These are phyloP conservation scores for Sebastes minor DNA, from an alignment of 2,797 vertebrate genomes.

Conservation along the genomic window DNA sequence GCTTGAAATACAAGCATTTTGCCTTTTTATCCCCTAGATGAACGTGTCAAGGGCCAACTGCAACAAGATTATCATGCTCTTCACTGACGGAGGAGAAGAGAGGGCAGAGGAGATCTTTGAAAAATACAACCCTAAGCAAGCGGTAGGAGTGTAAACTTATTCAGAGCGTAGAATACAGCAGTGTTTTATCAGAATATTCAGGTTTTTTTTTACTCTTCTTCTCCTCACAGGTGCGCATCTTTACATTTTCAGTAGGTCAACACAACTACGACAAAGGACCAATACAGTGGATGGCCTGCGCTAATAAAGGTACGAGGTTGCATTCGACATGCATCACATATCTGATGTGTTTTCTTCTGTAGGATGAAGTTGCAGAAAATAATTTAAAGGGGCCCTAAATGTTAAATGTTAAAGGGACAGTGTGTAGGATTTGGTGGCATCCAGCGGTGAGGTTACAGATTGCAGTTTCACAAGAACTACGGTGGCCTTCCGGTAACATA, in stretches of 20 bases:
- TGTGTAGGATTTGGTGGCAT: neutral
- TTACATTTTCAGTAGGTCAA: conserved; percentile 97
- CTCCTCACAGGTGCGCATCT: conserved; percentile 90
- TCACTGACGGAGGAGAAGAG: conserved; percentile 97
- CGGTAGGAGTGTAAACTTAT: conserved; percentile 75
- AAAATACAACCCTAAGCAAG: conserved; percentile 89
- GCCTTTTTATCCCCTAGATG: conserved; percentile 62
- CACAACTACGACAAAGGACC: conserved; percentile 98
- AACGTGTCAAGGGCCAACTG: conserved; percentile 94
- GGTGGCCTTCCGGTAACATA: too few species aligned
- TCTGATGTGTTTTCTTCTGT: neutral
- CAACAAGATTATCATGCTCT: conserved; percentile 99
- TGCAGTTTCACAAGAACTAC: neutral
- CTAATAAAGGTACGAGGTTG: conserved; percentile 89
- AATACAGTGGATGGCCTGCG: conserved; percentile 97
- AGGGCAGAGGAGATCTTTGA: conserved; percentile 93
- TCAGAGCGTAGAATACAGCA: neutral
- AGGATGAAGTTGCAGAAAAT: neutral
- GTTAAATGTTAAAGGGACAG: neutral
- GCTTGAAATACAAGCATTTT: neutral
- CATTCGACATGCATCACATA: neutral
- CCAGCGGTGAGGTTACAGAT: neutral
- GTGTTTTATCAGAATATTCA: neutral
- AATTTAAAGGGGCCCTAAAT: neutral
- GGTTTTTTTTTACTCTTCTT: neutral